A percentile compares a stretch with the other conserved stretches of the same genome.
These are phyloP conservation scores for Dysmachus trigonus DNA, from an alignment of 2,888 invertebrate genomes.

Conservation along the genomic window DNA sequence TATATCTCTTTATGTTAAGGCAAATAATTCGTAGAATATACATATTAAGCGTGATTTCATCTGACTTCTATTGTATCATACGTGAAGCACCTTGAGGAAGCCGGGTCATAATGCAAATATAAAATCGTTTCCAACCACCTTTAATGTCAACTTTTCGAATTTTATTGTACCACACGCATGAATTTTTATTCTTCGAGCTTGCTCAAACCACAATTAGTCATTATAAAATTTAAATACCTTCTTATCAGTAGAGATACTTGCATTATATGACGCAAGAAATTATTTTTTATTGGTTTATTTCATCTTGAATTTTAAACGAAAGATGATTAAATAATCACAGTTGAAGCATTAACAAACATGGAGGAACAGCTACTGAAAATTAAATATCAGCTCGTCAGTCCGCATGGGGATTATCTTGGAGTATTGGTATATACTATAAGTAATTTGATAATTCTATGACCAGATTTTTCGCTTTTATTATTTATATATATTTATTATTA, in stretches of 20 bases:
- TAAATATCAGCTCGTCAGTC: background rate
- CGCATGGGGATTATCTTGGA: background rate
- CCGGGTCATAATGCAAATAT: background rate
- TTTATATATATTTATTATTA: too few species aligned
- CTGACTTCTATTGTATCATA: background rate
- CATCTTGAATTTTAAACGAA: background rate
- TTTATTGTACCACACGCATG: background rate
- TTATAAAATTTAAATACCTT: background rate
- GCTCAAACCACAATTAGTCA: background rate
- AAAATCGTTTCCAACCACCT: background rate
- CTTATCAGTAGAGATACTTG: background rate
- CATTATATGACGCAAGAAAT: background rate
- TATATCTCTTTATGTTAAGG: background rate
- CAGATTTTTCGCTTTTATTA: too few species aligned
- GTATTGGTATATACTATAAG: background rate
- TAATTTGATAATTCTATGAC: background rate
- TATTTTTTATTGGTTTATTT: background rate
- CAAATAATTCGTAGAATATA: background rate
- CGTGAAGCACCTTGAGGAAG: background rate
- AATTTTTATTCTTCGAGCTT: background rate
- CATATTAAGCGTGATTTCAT: background rate
- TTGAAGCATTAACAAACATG: too few species aligned
- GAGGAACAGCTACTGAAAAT: too few species aligned
- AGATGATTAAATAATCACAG: too few species aligned
- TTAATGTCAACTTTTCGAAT: background rate